Evolutionary conservation across 2,797 vertebrate species (phyloP).

Genomic region (Lateolabrax maculatus): DNA sequence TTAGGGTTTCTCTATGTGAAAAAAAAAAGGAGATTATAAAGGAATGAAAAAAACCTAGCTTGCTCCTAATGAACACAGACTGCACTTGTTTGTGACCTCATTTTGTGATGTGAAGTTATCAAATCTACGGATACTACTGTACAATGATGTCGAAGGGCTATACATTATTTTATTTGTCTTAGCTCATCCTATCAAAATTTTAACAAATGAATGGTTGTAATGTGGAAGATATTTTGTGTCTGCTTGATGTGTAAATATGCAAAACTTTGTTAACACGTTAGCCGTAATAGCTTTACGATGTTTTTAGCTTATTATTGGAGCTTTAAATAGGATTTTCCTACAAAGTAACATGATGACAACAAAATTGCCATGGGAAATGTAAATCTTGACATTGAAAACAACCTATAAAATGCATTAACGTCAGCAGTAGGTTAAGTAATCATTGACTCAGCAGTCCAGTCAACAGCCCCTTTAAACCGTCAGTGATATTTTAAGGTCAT

Average conservation of each 20-base stretch:
- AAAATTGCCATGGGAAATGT: background rate
- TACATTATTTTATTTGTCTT: background rate
- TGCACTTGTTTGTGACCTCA: conserved; percentile 5
- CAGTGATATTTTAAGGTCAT: conserved; percentile 41
- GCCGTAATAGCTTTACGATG: too few species aligned
- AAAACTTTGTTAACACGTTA: background rate
- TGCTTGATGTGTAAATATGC: background rate
- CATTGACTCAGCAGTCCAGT: conserved; percentile 31
- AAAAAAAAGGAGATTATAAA: conserved; percentile 11
- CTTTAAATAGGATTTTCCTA: background rate
- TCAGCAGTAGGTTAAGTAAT: conserved; percentile 12
- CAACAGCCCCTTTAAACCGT: conserved; percentile 10
- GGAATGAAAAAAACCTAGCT: background rate
- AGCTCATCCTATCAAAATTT: background rate
- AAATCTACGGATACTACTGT: background rate
- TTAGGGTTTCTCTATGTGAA: conserved; percentile 1
- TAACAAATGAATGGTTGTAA: background rate
- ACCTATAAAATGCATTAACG: background rate
- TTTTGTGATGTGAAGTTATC: too few species aligned
- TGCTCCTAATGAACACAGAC: background rate
- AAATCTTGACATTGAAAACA: conserved; percentile 21
- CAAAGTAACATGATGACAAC: background rate
- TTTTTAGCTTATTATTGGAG: background rate
- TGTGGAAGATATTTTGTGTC: background rate
- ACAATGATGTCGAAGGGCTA: background rate